Base-by-base conservation (phyloP, 1,140 invertebrate species). In the Proctacanthus coquilletti region DNA sequence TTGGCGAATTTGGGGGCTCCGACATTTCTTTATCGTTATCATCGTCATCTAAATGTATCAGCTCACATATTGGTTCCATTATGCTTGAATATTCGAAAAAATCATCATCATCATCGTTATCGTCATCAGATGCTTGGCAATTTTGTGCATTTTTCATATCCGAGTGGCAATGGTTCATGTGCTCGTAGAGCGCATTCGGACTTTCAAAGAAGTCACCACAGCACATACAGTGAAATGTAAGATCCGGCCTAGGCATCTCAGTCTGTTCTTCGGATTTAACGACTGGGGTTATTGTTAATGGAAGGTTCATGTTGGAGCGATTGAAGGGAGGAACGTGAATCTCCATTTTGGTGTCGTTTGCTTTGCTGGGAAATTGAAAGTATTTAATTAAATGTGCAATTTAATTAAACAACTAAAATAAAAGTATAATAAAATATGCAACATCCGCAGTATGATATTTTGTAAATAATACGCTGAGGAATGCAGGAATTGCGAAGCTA, bases 181-280 rank as follows among this genome's bases (percentile, higher is more conserved):
- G 57, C 39, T 58, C 50, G 23, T 56, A 56, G n/a, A 60, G 39
- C 3, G 43, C 41, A 35, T 50, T 36, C 3, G 57, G 56, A 42
- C 53, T 46, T 9, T 55, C 47, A 23, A 56, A 60, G 30, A 43
- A 53, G 32, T 51, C 55, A 2, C 45, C 33, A 39, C 57, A 60
- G 41, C 52, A 53, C 47, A 56, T 60, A 38, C 57, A 60, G 30
- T 58, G 56, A 33, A 60, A 60, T 19, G 55, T 58, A 5, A 60
- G 37, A 31, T 59, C 56, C n/a, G 56, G 56, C 10, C 50, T 46
- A 35, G 47, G 42, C 0, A 46, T 40, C 21, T 40, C 39, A 15
- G 39, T 45, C 2, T 41, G 46, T 21, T 27, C 6, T 27, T 27
- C 37, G 13, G 11, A 31, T 15, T n/a, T 13, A 15, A 38, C n/a